Conservation (phyloP, 2,797 vertebrate genomes). For the Danio choprae region DNA sequence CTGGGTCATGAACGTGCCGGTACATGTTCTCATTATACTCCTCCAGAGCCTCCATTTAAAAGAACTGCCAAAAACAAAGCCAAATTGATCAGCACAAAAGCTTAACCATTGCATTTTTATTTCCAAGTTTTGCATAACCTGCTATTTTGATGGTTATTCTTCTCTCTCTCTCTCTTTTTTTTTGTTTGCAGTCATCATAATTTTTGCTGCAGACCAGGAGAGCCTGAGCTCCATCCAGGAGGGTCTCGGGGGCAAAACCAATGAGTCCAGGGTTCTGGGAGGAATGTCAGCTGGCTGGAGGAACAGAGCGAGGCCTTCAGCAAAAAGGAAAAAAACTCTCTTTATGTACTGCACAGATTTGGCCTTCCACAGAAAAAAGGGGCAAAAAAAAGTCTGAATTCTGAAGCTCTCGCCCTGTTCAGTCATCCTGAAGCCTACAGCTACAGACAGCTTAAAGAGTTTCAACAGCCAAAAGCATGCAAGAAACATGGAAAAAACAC, state of each 20-base stretch:
- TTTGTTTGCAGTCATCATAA: slow-evolving; percentile 38
- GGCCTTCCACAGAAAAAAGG: not conserved
- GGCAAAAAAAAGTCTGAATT: slow-evolving; percentile 7
- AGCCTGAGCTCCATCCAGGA: slow-evolving; percentile 32
- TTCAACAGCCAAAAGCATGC: slow-evolving; percentile 74
- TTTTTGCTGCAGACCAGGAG: slow-evolving; percentile 17
- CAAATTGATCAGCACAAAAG: slow-evolving; percentile 44
- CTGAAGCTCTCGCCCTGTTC: slow-evolving; percentile 12
- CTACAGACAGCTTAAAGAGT: slow-evolving; percentile 72
- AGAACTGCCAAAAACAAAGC: not conserved
- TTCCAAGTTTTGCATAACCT: slow-evolving; percentile 80
- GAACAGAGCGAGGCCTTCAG: slow-evolving; percentile 28
- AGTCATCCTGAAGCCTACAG: slow-evolving; percentile 41
- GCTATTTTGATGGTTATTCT: slow-evolving; percentile 73
- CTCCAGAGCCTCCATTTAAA: not conserved
- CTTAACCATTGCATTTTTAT: slow-evolving; percentile 76
- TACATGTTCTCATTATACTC: not conserved
- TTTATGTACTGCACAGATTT: slow-evolving; percentile 14
- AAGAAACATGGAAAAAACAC: slow-evolving; percentile 67
- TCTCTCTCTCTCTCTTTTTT: slow-evolving; percentile 1
- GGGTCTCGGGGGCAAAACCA: slow-evolving; percentile 16
- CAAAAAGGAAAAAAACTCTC: slow-evolving; percentile 9
- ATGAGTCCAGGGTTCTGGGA: slow-evolving; percentile 29
- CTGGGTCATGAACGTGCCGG: not conserved
- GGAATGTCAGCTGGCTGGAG: slow-evolving; percentile 40